phyloP scores from a whole-genome alignment of 2,888 invertebrate genomes.

The Corythucha ciliata region DNA sequence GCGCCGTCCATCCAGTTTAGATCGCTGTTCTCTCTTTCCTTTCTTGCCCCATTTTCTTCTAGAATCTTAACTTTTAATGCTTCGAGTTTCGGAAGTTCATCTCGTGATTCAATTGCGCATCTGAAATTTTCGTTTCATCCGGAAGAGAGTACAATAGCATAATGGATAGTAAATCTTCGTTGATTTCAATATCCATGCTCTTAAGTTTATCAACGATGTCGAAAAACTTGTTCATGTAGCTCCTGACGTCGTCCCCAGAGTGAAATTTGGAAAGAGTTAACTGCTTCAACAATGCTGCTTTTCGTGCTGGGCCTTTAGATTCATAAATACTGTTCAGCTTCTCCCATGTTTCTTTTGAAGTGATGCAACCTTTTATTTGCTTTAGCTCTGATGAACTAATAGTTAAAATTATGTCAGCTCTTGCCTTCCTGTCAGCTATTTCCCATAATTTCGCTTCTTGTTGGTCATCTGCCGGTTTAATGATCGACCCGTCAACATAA shows the following conservation, averaged over 20 bases:
- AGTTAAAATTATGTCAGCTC: conserved; percentile 10
- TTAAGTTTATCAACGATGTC: conserved; percentile 8
- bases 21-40: too few species aligned
- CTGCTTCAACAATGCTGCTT: conserved; percentile 11
- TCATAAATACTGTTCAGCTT: neutral
- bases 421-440: neutral
- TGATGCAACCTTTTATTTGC: conserved; percentile 6
- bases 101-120: conserved; percentile 5
- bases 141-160: conserved; percentile 10
- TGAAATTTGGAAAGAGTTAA: neutral
- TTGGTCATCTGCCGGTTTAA: neutral
- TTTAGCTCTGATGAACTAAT: conserved; percentile 10
- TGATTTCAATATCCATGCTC: conserved; percentile 2
- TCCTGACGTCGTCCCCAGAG: neutral
- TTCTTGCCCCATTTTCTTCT: too few species aligned
- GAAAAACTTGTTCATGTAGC: conserved; percentile 1
- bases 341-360: neutral
- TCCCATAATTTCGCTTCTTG: neutral
- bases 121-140: conserved; percentile 2
- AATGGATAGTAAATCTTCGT: conserved; percentile 5
- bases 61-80: too few species aligned
- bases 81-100: too few species aligned
- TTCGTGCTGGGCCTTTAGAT: conserved; percentile 9
- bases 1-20: too few species aligned
- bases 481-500: neutral